Evolutionary conservation across 2,797 vertebrate genomes (phyloP), one percentile per base, ranked within the genome.

Genomic region (Dermochelys coriacea): DNA sequence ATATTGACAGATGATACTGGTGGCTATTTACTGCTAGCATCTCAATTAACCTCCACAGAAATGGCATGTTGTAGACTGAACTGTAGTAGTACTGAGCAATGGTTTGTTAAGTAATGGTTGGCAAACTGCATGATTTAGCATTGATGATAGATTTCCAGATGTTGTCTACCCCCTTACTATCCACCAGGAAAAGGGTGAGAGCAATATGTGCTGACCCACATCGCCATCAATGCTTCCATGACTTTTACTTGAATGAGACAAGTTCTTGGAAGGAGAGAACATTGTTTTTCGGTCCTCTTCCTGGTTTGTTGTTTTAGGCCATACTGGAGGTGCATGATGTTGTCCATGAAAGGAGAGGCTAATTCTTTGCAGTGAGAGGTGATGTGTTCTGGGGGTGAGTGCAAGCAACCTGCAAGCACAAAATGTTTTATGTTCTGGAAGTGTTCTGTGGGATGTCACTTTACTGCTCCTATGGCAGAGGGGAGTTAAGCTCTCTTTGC

Each of bases 1-100:
- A 14, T 90, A 59, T 21, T 80, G 88, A 31, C 80, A 85, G 82
- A 86, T 59, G 64, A 0, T 6, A 23, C 51, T 37, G 47, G 27
- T 88, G 16, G 54, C 55, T 74, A 31, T 61, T 74, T 84, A 86
- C 85, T 88, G 45, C 55, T 29, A 75, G 37, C 11, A 41, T 18
- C 51, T 80, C 87, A 52, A 75, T 79, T 89, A 94, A 75, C 71
- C 90, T 91, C 29, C 57, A 61, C 77, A 89, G 71, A 55, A 94
- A 27, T 50, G 52, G 74, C 34, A 50, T 51, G 55, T 71, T 93
- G 7, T 68, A 5, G 3, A 1, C 82, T 95, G 85, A 94, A 57
- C 50, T 57, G 12, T 71, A 19, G 7, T 86, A 37, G 19, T 37
- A 37, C 64, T 37, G 16, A 68, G 64, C 34, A 37, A 37, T 37